A percentile compares a stretch with the other conserved stretches of the same genome.
phyloP scores from a whole-genome alignment of 2,888 invertebrate species.

The Hedya salicella region DNA sequence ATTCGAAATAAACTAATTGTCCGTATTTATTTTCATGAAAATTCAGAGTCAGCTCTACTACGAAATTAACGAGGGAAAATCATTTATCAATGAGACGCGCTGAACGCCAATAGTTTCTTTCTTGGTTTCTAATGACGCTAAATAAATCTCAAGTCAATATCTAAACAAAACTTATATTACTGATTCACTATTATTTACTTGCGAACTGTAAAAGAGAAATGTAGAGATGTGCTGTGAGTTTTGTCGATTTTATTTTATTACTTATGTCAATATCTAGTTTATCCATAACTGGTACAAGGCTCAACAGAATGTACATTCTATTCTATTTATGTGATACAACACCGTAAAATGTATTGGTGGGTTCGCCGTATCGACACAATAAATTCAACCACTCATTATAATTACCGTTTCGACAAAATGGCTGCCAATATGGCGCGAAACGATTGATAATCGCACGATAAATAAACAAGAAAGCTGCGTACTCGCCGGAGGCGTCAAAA shows the following conservation, averaged over 20 bases:
- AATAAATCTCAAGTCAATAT: too few species aligned
- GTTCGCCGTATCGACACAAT: conserved; percentile 35
- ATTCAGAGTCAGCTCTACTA: too few species aligned
- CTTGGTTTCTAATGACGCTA: too few species aligned
- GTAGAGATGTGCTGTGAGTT: not conserved
- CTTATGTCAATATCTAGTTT: not conserved
- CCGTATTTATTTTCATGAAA: too few species aligned
- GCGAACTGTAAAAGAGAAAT: not conserved
- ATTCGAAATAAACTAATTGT: too few species aligned
- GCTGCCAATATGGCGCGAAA: conserved; percentile 63
- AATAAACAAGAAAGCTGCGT: conserved; percentile 76
- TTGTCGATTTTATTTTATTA: not conserved
- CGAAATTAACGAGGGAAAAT: too few species aligned
- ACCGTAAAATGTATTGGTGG: not conserved
- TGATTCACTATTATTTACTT: not conserved
- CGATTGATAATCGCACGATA: conserved; percentile 55
- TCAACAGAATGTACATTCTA: not conserved
- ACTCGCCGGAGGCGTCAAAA: conserved; percentile 82
- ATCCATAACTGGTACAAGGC: not conserved
- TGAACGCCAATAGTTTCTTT: too few species aligned
- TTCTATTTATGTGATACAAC: not conserved
- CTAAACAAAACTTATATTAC: too few species aligned
- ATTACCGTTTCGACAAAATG: conserved; percentile 60
- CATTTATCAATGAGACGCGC: too few species aligned
- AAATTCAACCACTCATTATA: conserved; percentile 55